Evolutionary conservation across 2,888 invertebrate species (phyloP).

Genomic region (Ommatoiulus sabulosus): DNA sequence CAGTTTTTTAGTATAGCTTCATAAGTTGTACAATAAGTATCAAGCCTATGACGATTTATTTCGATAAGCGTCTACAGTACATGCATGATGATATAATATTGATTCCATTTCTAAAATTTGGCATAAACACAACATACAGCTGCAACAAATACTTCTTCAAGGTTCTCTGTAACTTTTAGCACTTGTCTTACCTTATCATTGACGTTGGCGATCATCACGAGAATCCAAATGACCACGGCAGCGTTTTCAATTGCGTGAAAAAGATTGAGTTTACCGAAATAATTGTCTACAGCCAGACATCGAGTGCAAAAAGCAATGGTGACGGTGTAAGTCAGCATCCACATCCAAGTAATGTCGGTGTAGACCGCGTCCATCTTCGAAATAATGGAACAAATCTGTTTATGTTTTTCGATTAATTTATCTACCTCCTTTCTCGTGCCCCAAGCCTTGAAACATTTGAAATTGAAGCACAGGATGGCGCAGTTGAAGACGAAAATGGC

Average conservation of each 20-base stretch:
- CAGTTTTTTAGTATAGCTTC: too few relatives aligned
- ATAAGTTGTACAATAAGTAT: too few relatives aligned
- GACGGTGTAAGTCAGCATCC: not conserved
- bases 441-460: not conserved
- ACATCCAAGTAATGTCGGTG: not conserved
- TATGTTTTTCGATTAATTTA: not conserved
- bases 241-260: not conserved
- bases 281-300: not conserved
- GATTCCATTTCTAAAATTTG: too few relatives aligned
- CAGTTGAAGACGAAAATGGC: not conserved
- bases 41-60: too few relatives aligned
- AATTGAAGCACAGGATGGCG: not conserved
- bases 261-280: not conserved
- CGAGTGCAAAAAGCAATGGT: not conserved
- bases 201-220: not conserved
- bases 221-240: not conserved
- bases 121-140: too few relatives aligned
- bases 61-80: too few relatives aligned
- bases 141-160: too few relatives aligned
- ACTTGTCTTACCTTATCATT: not conserved
- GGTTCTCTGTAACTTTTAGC: too few relatives aligned
- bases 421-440: not conserved
- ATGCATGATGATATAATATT: too few relatives aligned
- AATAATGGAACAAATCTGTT: not conserved
- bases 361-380: not conserved